phyloP scores from a whole-genome alignment of 2,113 vertebrate genomes.

The Eira barbara region DNA sequence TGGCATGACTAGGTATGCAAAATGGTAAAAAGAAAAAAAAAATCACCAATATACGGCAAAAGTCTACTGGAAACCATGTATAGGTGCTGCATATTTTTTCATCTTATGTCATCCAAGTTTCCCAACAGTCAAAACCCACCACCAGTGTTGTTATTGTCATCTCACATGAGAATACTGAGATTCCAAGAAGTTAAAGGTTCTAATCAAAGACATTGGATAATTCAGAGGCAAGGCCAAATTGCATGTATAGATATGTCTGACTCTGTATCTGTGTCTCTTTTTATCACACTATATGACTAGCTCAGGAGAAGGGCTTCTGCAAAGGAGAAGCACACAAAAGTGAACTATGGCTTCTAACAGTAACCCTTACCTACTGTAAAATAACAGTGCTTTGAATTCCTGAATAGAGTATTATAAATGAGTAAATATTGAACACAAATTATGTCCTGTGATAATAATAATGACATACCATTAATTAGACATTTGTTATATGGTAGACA shows the following conservation, averaged over 20 bases:
- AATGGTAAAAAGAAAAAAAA: background rate
- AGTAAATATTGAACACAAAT: background rate
- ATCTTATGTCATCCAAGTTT: background rate
- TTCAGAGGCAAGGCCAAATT: background rate
- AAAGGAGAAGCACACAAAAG: background rate
- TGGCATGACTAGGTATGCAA: background rate
- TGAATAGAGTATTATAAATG: background rate
- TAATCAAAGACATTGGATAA: background rate
- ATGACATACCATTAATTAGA: background rate
- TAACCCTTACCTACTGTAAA: background rate
- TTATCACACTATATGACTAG: background rate
- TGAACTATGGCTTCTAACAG: background rate
- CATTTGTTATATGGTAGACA: background rate
- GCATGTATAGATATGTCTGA: background rate
- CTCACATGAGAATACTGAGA: background rate
- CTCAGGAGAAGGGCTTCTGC: background rate
- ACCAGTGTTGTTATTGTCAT: background rate
- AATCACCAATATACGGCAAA: background rate
- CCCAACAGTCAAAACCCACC: background rate
- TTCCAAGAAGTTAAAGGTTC: background rate
- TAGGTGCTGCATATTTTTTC: background rate
- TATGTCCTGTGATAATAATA: background rate
- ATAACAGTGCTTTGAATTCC: background rate
- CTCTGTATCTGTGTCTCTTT: background rate
- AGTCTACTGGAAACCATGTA: background rate